Percentiles rank a stretch among this genome's conserved stretches.
These are phyloP conservation scores for Stenurella melanura DNA, from an alignment of 2,888 invertebrate genomes.

Conservation along the genomic window DNA sequence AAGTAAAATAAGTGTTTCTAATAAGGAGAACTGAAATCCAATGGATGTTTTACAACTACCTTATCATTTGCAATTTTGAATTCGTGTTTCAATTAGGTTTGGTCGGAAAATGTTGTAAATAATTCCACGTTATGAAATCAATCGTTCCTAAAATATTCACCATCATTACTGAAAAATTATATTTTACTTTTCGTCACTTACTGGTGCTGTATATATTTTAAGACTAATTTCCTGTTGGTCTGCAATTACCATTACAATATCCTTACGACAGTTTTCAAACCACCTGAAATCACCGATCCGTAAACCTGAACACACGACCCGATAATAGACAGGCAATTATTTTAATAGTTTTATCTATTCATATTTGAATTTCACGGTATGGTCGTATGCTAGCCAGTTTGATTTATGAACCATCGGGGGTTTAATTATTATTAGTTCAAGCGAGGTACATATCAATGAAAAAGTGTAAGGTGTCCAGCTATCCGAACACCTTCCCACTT, in stretches of 20 bases:
- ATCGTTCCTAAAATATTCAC: too few relatives aligned
- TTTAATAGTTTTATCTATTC: constrained; percentile 58
- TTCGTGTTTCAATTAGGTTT: too few relatives aligned
- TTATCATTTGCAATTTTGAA: too few relatives aligned
- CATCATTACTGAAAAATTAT: too few relatives aligned
- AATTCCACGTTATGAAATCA: too few relatives aligned
- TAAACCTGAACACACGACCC: constrained; percentile 58
- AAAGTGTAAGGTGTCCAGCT: constrained; percentile 13
- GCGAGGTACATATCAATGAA: constrained; percentile 2
- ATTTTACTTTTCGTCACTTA: too few relatives aligned
- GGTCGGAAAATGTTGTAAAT: too few relatives aligned
- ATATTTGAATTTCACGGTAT: constrained; percentile 42
- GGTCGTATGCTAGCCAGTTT: neutral
- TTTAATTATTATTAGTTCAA: constrained; percentile 13
- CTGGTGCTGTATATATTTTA: neutral
- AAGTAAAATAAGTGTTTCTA: too few relatives aligned
- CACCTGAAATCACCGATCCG: constrained; percentile 62
- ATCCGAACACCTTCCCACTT: constrained; percentile 2
- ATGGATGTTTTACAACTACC: too few relatives aligned
- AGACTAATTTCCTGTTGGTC: neutral
- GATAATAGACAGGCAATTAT: constrained; percentile 62
- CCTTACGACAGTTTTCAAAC: constrained; percentile 18
- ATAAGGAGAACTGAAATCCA: too few relatives aligned
- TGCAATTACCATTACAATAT: neutral
- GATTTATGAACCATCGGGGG: constrained; percentile 16